Percentiles rank a stretch among this genome's conserved stretches.
These are phyloP conservation scores for Tenthredo mesomela DNA, from an alignment of 2,888 invertebrate genomes.

Conservation along the genomic window DNA sequence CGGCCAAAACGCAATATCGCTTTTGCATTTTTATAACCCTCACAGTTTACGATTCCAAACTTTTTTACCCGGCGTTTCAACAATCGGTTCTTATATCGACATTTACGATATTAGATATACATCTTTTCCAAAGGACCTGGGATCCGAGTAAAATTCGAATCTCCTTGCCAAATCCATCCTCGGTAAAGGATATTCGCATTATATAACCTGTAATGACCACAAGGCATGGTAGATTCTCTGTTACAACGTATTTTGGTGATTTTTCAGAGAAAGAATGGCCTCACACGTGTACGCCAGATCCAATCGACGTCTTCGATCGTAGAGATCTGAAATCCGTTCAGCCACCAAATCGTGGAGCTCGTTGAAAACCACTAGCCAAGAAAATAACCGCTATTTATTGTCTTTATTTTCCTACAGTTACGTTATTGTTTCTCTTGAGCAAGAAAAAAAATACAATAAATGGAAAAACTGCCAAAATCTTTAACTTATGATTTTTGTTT, in stretches of 20 bases:
- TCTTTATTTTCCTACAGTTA: not conserved
- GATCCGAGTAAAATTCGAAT: not conserved
- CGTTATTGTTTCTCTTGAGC: not conserved
- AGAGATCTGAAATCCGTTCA: constrained; percentile 32
- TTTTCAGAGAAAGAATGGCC: constrained; percentile 37
- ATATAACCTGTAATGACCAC: not conserved
- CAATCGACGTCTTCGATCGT: constrained; percentile 45
- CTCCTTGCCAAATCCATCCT: not conserved
- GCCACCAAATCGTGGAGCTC: constrained; percentile 27
- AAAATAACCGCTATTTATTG: not conserved
- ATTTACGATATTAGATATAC: constrained; percentile 37
- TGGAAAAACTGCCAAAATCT: not conserved
- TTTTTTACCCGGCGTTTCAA: not conserved
- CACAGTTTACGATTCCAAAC: constrained; percentile 16
- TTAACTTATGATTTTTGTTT: too few species aligned
- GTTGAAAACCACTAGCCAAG: not conserved
- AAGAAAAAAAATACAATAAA: constrained; percentile 26
- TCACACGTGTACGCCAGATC: constrained; percentile 17
- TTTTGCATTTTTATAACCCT: constrained; percentile 46
- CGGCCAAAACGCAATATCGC: constrained; percentile 31
- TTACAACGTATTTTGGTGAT: not conserved
- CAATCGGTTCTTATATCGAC: constrained; percentile 27
- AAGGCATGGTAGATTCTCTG: not conserved
- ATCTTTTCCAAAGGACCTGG: not conserved
- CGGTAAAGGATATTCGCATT: not conserved